Evolutionary conservation across 1,140 invertebrate species (phyloP), one percentile per base, ranked within the genome.

Genomic region (Tetragonula clypearis): DNA sequence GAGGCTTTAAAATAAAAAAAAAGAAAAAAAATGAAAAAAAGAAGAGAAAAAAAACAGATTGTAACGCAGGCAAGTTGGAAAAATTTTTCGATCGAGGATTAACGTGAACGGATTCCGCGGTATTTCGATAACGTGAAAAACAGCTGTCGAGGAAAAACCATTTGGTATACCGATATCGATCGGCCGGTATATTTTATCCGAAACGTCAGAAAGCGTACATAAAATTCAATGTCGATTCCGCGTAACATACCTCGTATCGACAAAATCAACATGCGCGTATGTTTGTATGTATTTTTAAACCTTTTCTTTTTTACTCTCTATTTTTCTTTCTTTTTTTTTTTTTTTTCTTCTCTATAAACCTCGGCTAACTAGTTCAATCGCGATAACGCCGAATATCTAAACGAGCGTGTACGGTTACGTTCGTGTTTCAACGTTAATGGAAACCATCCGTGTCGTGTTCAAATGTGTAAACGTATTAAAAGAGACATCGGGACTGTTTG

Each of bases 91-190:
- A 84, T 66, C 68, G 14, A 4, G 81, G 81, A 78, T 86, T 82
- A 82, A 60, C 41, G 79, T 53, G 49, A 62, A 74, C 71, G 77
- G 15, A 85, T 80, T 12, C 73, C 62, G 73, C 41, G 41, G 41
- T 53, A 77, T 76, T 86, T 60, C 84, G 79, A 86, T 77, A 81
- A 81, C 79, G 71, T 58, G 79, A 56, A 77, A 81, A 86, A 84
- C 81, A 82, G 68, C 68, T 78, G 85, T 83, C 85, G 73, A 79
- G 68, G 65, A 73, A 66, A 71, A 74, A 62, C 68, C 68, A 72
- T 79, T 83, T 75, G 12, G 53, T 30, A 26, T 77, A 11, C 55
- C 56, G 71, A 82, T 79, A 85, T 71, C 78, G 55, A 78, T 84
- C 75, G 74, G 0, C 14, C 19, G 71, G 23, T 56, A 41, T 68